phyloP scores from a whole-genome alignment of 2,797 vertebrate genomes.

The Phaenicophaeus curvirostris region DNA sequence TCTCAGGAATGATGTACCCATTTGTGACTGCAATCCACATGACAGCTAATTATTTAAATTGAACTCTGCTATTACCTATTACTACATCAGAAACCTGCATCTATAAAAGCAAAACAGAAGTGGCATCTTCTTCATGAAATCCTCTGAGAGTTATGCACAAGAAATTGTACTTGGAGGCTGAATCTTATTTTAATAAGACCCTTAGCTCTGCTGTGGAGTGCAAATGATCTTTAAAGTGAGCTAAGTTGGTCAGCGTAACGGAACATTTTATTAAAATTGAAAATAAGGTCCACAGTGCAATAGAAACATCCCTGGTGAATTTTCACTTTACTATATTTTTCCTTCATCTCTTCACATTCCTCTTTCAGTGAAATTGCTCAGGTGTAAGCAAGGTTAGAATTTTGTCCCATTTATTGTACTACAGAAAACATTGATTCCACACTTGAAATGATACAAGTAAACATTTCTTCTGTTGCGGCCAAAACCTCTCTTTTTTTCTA shows the following conservation, averaged over 20 bases:
- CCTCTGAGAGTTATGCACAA: background rate
- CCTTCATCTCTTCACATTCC: background rate
- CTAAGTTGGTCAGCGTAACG: background rate
- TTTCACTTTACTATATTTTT: background rate
- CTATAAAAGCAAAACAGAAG: background rate
- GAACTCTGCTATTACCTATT: background rate
- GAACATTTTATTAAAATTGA: background rate
- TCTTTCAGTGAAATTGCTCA: background rate
- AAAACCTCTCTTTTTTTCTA: conserved; percentile 13
- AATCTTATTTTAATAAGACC: background rate
- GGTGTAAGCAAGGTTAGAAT: background rate
- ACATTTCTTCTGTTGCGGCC: conserved; percentile 1
- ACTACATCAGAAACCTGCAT: conserved; percentile 10
- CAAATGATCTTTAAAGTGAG: background rate
- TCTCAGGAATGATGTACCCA: conserved; percentile 33
- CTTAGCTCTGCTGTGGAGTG: background rate
- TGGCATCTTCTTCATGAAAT: background rate
- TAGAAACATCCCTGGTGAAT: background rate
- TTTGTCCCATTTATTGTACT: background rate
- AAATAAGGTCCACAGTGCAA: background rate
- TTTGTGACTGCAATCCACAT: background rate
- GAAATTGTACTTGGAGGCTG: background rate
- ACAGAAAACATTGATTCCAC: conserved; percentile 33
- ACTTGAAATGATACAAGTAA: conserved; percentile 14
- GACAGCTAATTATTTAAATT: conserved; percentile 34